Evolutionary conservation across 2,113 vertebrate species (phyloP).

Genomic region (Delphinapterus leucas): DNA sequence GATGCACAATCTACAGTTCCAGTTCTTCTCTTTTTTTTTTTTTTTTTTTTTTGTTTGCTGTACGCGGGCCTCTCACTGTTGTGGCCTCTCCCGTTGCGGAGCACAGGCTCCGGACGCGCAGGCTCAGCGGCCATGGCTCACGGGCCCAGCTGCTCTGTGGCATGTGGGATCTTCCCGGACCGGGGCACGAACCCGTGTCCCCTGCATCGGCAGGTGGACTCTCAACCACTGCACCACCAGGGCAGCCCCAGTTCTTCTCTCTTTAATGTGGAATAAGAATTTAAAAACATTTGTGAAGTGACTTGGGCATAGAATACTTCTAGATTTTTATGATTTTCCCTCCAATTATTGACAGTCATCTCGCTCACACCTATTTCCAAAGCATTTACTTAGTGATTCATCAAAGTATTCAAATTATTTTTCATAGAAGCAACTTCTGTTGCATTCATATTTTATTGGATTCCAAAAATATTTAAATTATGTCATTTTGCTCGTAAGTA

Average conservation of each 20-base stretch:
- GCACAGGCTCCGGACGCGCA: too few relatives aligned
- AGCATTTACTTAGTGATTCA: not conserved
- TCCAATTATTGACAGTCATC: not conserved
- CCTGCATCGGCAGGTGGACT: too few relatives aligned
- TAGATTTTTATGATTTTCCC: not conserved
- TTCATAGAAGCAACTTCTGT: not conserved
- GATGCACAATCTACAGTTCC: not conserved
- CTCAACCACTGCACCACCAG: too few relatives aligned
- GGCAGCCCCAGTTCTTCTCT: not conserved
- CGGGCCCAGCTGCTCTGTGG: too few relatives aligned
- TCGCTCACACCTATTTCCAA: constrained; percentile 6
- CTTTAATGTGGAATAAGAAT: not conserved
- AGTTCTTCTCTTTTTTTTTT: constrained; percentile 6
- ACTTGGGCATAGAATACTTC: not conserved
- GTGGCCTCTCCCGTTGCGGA: too few relatives aligned
- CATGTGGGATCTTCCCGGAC: too few relatives aligned
- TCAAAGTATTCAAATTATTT: constrained; percentile 13
- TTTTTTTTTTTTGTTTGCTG: too few relatives aligned
- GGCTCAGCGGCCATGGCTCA: too few relatives aligned
- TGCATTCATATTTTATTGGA: not conserved
- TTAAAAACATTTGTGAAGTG: constrained; percentile 1
- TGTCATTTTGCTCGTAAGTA: not conserved
- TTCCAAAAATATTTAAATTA: constrained; percentile 5
- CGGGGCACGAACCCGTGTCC: too few relatives aligned
- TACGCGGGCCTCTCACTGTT: too few relatives aligned